These are phyloP conservation scores for Buceros bicornis DNA, from an alignment of 2,797 vertebrate species.

Conservation along the genomic window DNA sequence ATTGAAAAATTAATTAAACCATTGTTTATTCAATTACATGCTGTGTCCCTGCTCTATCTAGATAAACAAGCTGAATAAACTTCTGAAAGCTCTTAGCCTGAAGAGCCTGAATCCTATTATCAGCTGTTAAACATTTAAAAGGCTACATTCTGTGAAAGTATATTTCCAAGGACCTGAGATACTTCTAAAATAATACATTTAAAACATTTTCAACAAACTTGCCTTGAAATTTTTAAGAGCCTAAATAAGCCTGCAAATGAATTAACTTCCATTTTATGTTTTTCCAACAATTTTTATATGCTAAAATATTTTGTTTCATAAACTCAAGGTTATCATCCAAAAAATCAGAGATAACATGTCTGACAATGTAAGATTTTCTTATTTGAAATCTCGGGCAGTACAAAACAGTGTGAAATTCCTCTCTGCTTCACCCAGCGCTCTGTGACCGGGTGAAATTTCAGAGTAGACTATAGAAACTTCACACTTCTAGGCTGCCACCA, in stretches of 20 bases:
- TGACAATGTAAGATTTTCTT: not conserved
- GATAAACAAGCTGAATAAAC: constrained; percentile 30
- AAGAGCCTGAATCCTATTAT: not conserved
- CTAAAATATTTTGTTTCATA: not conserved
- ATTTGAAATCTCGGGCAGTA: not conserved
- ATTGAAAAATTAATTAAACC: constrained; percentile 3
- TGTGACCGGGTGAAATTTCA: not conserved
- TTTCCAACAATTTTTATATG: not conserved
- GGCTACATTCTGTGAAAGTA: not conserved
- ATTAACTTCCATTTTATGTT: not conserved
- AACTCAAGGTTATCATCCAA: not conserved
- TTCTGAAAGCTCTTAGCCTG: not conserved
- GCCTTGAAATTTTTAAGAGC: not conserved
- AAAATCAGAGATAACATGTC: not conserved
- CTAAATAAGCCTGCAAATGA: not conserved
- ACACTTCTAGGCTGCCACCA: not conserved
- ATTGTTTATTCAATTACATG: constrained; percentile 30
- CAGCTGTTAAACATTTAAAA: not conserved
- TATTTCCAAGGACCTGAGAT: not conserved
- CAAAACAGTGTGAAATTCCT: not conserved
- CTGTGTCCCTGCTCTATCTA: not conserved
- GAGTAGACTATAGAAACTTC: not conserved
- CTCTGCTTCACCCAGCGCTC: not conserved
- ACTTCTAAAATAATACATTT: not conserved
- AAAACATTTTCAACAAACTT: not conserved